Conservation (phyloP, 2,113 vertebrate genomes). For the Sporophila hypoxantha region DNA sequence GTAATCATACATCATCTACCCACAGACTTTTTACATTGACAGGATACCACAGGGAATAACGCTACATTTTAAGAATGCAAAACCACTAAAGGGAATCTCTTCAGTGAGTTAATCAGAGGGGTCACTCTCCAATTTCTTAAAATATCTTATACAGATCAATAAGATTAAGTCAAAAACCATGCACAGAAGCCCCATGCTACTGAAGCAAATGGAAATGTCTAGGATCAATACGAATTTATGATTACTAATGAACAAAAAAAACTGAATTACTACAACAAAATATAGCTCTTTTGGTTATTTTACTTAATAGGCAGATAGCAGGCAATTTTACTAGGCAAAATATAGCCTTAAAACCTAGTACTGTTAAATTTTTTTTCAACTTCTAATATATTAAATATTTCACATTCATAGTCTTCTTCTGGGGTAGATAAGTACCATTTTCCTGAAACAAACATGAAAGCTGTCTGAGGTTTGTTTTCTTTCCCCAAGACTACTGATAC, state of each 20-base stretch:
- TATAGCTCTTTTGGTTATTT: not conserved
- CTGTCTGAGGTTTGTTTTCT: not conserved
- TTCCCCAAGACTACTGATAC: not conserved
- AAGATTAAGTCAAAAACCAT: not conserved
- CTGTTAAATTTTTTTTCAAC: not conserved
- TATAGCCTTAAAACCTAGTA: not conserved
- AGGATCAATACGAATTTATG: not conserved
- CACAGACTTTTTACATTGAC: not conserved
- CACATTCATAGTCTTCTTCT: not conserved
- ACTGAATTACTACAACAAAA: not conserved
- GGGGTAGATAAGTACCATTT: not conserved
- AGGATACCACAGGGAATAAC: not conserved
- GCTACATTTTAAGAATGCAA: not conserved
- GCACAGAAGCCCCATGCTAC: not conserved
- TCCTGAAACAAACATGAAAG: not conserved
- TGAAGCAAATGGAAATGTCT: not conserved
- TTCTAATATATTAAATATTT: not conserved
- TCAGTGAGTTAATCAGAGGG: not conserved
- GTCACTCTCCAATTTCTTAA: not conserved
- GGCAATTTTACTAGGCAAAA: not conserved
- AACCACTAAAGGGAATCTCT: not conserved
- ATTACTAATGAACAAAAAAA: not conserved
- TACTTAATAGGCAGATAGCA: not conserved
- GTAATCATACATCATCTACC: not conserved
- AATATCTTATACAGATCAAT: not conserved